phyloP scores from a whole-genome alignment of 2,888 invertebrate genomes.

The Tachystola acroxantha region DNA sequence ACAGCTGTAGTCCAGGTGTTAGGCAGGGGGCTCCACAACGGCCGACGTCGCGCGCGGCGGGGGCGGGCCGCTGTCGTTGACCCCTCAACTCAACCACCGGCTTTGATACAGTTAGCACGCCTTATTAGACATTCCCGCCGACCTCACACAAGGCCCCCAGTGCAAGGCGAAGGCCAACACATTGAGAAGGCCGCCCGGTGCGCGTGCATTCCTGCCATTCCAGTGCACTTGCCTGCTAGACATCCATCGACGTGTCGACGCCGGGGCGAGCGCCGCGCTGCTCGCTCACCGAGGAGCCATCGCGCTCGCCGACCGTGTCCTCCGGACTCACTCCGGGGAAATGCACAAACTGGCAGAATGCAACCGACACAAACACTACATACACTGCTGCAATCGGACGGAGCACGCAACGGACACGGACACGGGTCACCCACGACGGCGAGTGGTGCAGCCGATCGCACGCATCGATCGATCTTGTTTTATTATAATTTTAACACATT shows the following conservation, averaged over 20 bases:
- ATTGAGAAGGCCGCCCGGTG: slow-evolving; percentile 26
- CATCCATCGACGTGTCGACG: slow-evolving; percentile 42
- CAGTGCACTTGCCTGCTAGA: slow-evolving; percentile 52
- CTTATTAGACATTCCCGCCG: too few relatives aligned
- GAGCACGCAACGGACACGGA: too few relatives aligned
- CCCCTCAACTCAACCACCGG: too few relatives aligned
- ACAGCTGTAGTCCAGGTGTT: too few relatives aligned
- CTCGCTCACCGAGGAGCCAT: slow-evolving; percentile 9
- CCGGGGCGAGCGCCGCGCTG: background rate
- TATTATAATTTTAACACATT: background rate
- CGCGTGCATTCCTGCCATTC: slow-evolving; percentile 12
- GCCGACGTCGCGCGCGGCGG: too few relatives aligned
- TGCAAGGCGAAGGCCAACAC: too few relatives aligned
- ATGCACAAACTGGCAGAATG: slow-evolving; percentile 6
- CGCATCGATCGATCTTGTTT: slow-evolving; percentile 15
- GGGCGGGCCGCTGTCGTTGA: too few relatives aligned
- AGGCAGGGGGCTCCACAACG: too few relatives aligned
- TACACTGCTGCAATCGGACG: slow-evolving; percentile 31
- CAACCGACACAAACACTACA: slow-evolving; percentile 12
- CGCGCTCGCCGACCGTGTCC: slow-evolving; percentile 10
- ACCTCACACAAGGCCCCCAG: too few relatives aligned
- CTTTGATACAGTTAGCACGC: too few relatives aligned
- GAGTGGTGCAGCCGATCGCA: slow-evolving; percentile 20
- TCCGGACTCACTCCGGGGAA: slow-evolving; percentile 1
- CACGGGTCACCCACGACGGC: slow-evolving; percentile 31